Evolutionary conservation across 2,113 vertebrate genomes (phyloP), one percentile per base, ranked within the genome.

Genomic region (Apistogramma diplotaenia): DNA sequence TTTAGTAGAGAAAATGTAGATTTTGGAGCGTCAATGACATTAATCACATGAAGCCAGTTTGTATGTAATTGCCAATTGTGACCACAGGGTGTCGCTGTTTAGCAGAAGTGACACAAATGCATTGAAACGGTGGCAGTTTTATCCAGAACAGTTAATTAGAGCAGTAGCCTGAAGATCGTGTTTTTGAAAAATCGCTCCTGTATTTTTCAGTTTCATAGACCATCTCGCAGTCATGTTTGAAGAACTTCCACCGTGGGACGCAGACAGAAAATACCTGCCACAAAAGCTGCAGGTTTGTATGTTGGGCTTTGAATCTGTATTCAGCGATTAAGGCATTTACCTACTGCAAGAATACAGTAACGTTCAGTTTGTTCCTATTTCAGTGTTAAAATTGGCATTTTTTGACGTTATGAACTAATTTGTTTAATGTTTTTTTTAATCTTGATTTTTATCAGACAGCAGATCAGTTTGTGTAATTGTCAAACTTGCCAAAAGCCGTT

Each of bases 161-260:
- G 3, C 40, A 46, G 1, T 43, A 1, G 27, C 10, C 23, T 67
- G 37, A 21, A 46, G 40, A 19, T 4, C 6, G 5, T 13, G 53
- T 2, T 55, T 5, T 25, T 56, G 21, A 56, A 56, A 19, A 49
- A n/a, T 65, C 15, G 11, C 23, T 70, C 15, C 0, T 23, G 16
- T 31, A 4, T 31, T 29, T 33, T 18, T 76, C 90, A 99, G 98
- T 87, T 98, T 99, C 91, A 90, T 95, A 74, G 97, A 99, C 92
- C 98, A 99, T 89, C 92, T 99, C 80, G 87, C 49, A 23, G 94
- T 96, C 78, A 98, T 99, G 97, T 99, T 99, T 96, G 96, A 98
- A 87, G 95, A 96, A 65, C 93, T 91, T 29, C 98, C 98, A 12
- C 94, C 97, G 0, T 99, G 98, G 98, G 98, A 99, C 87, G 54